Base-by-base conservation (phyloP, 2,797 vertebrate genomes). In the Eurystomus glaucurus region DNA sequence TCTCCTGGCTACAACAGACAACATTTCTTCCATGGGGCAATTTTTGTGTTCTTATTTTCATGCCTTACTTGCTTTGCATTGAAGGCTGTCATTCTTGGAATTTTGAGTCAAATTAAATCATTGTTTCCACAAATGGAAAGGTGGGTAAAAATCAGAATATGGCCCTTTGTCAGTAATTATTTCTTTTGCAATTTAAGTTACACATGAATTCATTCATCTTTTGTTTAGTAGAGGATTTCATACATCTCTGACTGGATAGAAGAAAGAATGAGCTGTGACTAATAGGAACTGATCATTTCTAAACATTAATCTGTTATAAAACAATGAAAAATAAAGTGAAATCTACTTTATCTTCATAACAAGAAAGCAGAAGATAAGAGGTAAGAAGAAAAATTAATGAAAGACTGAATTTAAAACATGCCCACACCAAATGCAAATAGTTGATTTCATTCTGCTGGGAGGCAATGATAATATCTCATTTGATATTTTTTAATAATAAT, bases 151-250 rank as follows among this genome's bases (percentile, higher is more conserved):
- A 91, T 58, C 62, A 57, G 71, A 85, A 52, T 11, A 14, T 29
- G 43, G 74, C 55, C 95, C 89, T 91, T 69, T 86, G 85, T 95
- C 83, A 69, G 48, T 94, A 96, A 96, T 95, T 94, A 90, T 85
- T 93, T 87, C 77, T 86, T 83, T 86, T 83, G 79, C 70, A 86
- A 93, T 95, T 85, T 45, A 41, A 68, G 79, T 83, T 86, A 61
- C 14, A 78, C 25, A 77, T 48, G 2, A 94, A 95, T 74, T 78
- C 75, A 54, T 94, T 87, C 88, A 69, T 97, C 97, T 96, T 97
- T 96, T 97, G 94, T 98, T 94, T 96, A 93, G 60, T 50, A 46
- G 85, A 92, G 85, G 90, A 91, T 95, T 97, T 96, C 81, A 94
- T 66, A 92, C 71, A 54, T 94, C 84, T 93, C 80, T 93, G 79